Evolutionary conservation across 2,113 vertebrate genomes (phyloP).

Genomic region (Uropsilus gracilis): DNA sequence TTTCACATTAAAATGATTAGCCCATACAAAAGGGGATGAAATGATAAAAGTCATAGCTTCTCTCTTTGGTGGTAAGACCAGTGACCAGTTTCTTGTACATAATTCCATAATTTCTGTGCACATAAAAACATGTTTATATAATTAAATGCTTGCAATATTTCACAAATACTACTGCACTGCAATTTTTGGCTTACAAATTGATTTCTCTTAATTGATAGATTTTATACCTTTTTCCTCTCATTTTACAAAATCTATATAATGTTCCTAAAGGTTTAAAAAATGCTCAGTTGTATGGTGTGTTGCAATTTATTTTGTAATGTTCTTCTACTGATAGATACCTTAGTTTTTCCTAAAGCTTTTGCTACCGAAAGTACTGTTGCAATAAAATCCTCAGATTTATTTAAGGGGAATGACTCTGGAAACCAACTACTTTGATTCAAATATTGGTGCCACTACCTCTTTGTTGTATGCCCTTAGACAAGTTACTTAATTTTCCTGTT

Average conservation of each 20-base stretch:
- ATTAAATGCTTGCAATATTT: not conserved
- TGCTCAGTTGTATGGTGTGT: not conserved
- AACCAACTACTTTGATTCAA: not conserved
- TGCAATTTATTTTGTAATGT: constrained; percentile 2
- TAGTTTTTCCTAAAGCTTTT: not conserved
- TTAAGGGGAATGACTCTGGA: not conserved
- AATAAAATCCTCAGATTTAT: constrained; percentile 8
- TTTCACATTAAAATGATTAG: not conserved
- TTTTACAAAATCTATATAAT: not conserved
- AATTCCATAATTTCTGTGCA: not conserved
- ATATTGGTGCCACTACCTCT: not conserved
- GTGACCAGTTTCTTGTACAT: not conserved
- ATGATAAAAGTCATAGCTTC: constrained; percentile 11
- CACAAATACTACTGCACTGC: not conserved
- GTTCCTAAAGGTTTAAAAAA: not conserved
- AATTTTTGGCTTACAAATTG: not conserved
- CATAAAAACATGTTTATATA: not conserved
- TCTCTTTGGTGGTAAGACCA: not conserved
- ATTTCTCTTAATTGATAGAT: not conserved
- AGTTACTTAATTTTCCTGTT: not conserved
- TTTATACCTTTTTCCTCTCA: not conserved
- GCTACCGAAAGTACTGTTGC: not conserved
- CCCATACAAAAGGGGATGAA: not conserved
- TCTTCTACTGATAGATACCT: not conserved
- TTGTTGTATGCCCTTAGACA: not conserved